Percentiles rank a stretch among this genome's conserved stretches.
phyloP scores from a whole-genome alignment of 2,113 vertebrate genomes.

The Rhinoderma darwinii region DNA sequence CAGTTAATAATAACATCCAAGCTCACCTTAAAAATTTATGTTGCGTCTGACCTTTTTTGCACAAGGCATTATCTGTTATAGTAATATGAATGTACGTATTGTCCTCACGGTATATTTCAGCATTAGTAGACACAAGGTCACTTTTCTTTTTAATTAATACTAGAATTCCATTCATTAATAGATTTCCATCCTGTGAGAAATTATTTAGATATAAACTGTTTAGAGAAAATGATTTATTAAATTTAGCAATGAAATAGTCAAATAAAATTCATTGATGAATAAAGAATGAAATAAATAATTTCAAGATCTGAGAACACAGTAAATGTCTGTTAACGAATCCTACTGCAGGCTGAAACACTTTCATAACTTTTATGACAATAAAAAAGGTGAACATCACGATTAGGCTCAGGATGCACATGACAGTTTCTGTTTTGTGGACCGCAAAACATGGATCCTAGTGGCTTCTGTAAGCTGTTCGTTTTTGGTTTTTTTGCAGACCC shows the following conservation, averaged over 20 bases:
- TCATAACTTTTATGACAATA: no score
- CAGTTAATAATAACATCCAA: neutral
- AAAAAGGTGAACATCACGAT: no score
- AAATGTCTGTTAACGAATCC: neutral
- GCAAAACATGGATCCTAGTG: no score
- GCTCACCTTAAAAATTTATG: slow-evolving; percentile 76
- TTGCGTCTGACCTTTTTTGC: slow-evolving; percentile 68
- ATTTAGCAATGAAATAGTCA: neutral
- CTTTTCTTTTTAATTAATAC: slow-evolving; percentile 73
- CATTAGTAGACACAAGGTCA: neutral
- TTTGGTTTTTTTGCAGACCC: no score
- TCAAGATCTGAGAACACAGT: neutral
- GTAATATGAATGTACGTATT: slow-evolving; percentile 78
- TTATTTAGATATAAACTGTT: neutral
- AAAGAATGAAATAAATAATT: neutral
- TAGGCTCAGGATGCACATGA: no score
- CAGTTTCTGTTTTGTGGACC: no score
- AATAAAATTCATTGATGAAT: neutral
- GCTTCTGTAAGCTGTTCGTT: no score
- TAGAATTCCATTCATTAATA: slow-evolving; percentile 80
- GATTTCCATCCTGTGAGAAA: slow-evolving; percentile 71
- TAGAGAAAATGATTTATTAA: neutral
- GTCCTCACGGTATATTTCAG: slow-evolving; percentile 22
- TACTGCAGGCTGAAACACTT: neutral
- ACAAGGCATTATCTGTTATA: slow-evolving; percentile 67